phyloP scores from a whole-genome alignment of 2,797 vertebrate species.

The Paratrypauchen microcephalus region DNA sequence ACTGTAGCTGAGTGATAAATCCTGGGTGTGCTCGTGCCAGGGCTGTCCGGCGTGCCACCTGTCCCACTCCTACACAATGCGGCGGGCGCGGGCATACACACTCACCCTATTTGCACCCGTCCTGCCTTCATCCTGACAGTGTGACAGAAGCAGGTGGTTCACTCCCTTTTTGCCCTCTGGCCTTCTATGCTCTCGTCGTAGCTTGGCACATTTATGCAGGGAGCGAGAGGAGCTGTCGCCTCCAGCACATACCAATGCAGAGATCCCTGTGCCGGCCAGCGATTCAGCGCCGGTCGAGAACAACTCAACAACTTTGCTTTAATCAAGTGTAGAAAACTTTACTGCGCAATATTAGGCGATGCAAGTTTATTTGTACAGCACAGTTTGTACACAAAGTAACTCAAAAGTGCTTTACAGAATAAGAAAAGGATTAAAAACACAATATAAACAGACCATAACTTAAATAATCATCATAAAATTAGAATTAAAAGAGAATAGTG shows the following conservation, averaged over 20 bases:
- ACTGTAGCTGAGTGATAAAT: constrained; percentile 78
- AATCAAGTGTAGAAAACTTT: constrained; percentile 36
- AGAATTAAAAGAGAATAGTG: too few species aligned
- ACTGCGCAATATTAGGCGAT: not conserved
- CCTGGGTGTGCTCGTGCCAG: constrained; percentile 71
- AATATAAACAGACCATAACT: too few species aligned
- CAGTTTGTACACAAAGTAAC: too few species aligned
- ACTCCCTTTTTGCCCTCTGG: constrained; percentile 75
- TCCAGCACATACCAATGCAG: constrained; percentile 62
- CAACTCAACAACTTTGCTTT: constrained; percentile 39
- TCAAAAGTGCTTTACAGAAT: too few species aligned
- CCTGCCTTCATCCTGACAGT: constrained; percentile 71
- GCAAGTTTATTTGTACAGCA: too few species aligned
- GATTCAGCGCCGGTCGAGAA: constrained; percentile 31
- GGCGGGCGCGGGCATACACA: constrained; percentile 37
- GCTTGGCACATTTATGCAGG: constrained; percentile 68
- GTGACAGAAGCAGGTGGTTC: constrained; percentile 82
- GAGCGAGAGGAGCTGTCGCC: constrained; percentile 66
- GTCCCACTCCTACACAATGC: constrained; percentile 66
- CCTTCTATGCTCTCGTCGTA: constrained; percentile 72
- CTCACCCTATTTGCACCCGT: constrained; percentile 70
- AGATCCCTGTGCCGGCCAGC: constrained; percentile 40
- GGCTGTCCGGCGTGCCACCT: constrained; percentile 71
- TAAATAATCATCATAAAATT: too few species aligned
- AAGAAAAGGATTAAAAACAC: too few species aligned